Conservation (phyloP, 2,797 vertebrate genomes). For the Sebastes matsubarae region DNA sequence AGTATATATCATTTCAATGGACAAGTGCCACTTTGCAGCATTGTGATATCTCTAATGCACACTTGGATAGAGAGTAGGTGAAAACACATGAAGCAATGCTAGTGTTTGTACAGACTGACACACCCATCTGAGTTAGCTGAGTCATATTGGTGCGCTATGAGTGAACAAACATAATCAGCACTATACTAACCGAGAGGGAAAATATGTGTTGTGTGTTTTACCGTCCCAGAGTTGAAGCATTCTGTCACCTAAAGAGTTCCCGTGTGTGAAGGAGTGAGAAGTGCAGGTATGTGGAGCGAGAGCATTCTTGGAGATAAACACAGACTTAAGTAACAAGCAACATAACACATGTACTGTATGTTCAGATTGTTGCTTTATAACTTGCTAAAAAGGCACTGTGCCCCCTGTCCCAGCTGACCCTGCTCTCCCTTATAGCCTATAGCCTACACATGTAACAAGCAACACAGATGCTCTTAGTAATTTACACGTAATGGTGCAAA, state of each 20-base stretch:
- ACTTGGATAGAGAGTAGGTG: not conserved
- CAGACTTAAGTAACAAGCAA: not conserved
- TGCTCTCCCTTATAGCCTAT: too few relatives aligned
- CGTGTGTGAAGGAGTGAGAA: constrained; percentile 10
- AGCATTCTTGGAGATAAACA: not conserved
- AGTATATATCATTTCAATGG: not conserved
- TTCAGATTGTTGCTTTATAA: too few relatives aligned
- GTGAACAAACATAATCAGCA: constrained; percentile 1
- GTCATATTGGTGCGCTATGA: not conserved
- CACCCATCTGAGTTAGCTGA: constrained; percentile 12
- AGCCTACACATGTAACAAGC: too few relatives aligned
- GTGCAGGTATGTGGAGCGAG: constrained; percentile 2
- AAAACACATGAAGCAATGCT: not conserved
- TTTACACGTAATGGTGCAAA: too few relatives aligned
- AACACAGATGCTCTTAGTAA: too few relatives aligned
- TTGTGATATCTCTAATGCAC: not conserved
- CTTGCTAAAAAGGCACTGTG: too few relatives aligned
- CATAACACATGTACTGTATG: too few relatives aligned
- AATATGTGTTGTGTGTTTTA: not conserved
- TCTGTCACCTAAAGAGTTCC: not conserved
- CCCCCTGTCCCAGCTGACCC: too few relatives aligned
- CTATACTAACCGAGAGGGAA: not conserved
- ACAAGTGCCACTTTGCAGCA: not conserved
- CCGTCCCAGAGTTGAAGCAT: not conserved
- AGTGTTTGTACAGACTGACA: constrained; percentile 11